phyloP scores from a whole-genome alignment of 2,888 invertebrate species.

The Cataglyphis altisquamis region DNA sequence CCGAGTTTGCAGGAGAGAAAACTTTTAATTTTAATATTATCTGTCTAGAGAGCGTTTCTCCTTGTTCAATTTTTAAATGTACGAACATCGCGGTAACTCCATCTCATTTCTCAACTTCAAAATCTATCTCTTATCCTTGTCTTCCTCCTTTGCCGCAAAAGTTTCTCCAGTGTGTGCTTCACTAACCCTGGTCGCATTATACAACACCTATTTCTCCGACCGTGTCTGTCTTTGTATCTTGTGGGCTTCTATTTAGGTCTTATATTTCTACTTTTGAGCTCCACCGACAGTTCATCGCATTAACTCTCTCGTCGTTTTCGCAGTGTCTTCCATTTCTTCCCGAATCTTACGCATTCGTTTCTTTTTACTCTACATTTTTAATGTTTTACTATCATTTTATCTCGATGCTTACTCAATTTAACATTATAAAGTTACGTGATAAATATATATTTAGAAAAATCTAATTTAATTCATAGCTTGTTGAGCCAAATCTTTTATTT shows the following conservation, averaged over 20 bases:
- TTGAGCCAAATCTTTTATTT: not conserved
- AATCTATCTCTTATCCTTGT: conserved; percentile 23
- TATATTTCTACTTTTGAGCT: conserved; percentile 46
- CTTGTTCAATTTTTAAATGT: conserved; percentile 50
- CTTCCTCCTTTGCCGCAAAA: conserved; percentile 8
- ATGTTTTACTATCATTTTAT: conserved; percentile 18
- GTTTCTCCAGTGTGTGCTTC: conserved; percentile 42
- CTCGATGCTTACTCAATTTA: conserved; percentile 1
- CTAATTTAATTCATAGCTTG: conserved; percentile 19
- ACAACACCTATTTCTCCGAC: conserved; percentile 39
- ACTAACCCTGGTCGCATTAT: conserved; percentile 40
- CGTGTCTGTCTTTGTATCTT: conserved; percentile 34
- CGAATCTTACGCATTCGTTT: conserved; percentile 14
- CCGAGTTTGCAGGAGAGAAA: conserved; percentile 29
- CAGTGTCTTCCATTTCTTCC: conserved; percentile 16
- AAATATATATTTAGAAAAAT: conserved; percentile 3
- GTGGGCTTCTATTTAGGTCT: conserved; percentile 28
- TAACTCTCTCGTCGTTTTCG: conserved; percentile 22
- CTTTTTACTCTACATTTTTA: conserved; percentile 25
- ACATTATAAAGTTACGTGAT: not conserved
- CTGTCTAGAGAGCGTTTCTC: conserved; percentile 37
- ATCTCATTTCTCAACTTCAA: conserved; percentile 53
- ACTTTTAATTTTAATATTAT: conserved; percentile 56
- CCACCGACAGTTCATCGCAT: conserved; percentile 49
- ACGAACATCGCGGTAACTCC: conserved; percentile 44